A percentile compares a stretch with the other conserved stretches of the same genome.
Evolutionary conservation across 1,140 invertebrate genomes (phyloP).

Genomic region (Bradysia coprophila): DNA sequence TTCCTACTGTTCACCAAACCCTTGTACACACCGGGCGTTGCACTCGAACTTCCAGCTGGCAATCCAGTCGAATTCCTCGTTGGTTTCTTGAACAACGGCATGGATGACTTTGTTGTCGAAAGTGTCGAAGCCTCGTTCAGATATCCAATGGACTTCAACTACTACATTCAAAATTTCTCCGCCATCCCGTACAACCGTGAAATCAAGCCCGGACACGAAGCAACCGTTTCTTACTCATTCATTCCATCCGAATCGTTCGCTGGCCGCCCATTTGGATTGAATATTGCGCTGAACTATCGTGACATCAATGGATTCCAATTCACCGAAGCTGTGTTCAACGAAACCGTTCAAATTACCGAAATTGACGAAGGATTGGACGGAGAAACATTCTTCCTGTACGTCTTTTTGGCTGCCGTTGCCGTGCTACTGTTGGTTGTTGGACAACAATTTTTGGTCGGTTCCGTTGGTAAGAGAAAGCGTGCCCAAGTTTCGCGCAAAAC

Average conservation of each 20-base stretch:
- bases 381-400: constrained; percentile 95
- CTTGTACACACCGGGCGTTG: constrained; percentile 16
- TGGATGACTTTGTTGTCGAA: constrained; percentile 79
- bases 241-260: constrained; percentile 88
- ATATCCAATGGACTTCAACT: constrained; percentile 96
- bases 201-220: constrained; percentile 82
- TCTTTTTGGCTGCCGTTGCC: constrained; percentile 77
- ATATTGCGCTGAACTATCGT: constrained; percentile 84
- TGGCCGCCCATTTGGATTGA: constrained; percentile 86
- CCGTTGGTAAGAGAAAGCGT: constrained; percentile 31
- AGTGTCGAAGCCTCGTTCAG: constrained; percentile 92
- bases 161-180: constrained; percentile 96
- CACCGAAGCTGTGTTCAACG: constrained; percentile 91
- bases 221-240: constrained; percentile 89
- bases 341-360: constrained; percentile 94
- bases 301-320: constrained; percentile 50
- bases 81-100: constrained; percentile 89
- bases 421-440: constrained; percentile 75
- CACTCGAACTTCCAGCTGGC: constrained; percentile 41
- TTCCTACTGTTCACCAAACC: constrained; percentile 86
- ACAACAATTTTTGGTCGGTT: constrained; percentile 73
- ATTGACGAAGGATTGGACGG: constrained; percentile 93
- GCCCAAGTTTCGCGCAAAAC: constrained; percentile 35
- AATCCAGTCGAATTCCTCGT: constrained; percentile 87
- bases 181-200: constrained; percentile 72